A percentile compares a stretch with the other conserved stretches of the same genome.
phyloP scores from a whole-genome alignment of 2,888 invertebrate genomes.

The Craniophora ligustri region DNA sequence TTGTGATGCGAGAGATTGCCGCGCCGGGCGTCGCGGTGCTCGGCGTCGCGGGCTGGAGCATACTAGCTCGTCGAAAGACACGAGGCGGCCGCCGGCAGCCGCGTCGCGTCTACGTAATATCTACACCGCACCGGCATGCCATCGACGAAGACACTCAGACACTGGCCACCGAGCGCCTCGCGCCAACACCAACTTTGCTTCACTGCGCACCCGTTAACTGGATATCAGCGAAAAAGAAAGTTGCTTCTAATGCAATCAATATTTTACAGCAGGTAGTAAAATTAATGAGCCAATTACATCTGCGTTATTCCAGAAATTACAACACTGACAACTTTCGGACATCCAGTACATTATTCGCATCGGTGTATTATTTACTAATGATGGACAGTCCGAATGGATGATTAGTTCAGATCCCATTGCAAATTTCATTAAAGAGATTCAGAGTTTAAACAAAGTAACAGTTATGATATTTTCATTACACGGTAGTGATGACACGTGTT shows the following conservation, averaged over 20 bases:
- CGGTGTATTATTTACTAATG: background rate
- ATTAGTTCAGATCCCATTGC: too few species aligned
- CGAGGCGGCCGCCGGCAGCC: slow-evolving; percentile 35
- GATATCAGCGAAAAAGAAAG: slow-evolving; percentile 50
- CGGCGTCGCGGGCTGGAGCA: slow-evolving; percentile 72
- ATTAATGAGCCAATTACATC: slow-evolving; percentile 8
- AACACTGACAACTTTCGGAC: background rate
- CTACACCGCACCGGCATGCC: slow-evolving; percentile 36
- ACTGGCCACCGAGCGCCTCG: slow-evolving; percentile 1
- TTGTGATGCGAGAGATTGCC: slow-evolving; percentile 49
- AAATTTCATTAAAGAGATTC: too few species aligned
- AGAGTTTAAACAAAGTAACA: background rate
- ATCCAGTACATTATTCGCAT: background rate
- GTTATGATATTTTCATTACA: slow-evolving; percentile 36
- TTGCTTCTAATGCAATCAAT: slow-evolving; percentile 29
- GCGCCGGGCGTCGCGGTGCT: slow-evolving; percentile 67
- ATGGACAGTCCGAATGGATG: too few species aligned
- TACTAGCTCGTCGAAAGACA: slow-evolving; percentile 63
- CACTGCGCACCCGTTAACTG: slow-evolving; percentile 36
- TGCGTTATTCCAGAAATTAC: background rate
- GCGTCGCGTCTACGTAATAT: slow-evolving; percentile 41
- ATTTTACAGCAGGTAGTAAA: slow-evolving; percentile 13
- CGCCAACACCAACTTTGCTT: slow-evolving; percentile 23
- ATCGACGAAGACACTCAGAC: too few species aligned
- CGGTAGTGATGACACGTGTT: slow-evolving; percentile 33